Base-by-base conservation (phyloP, 2,113 vertebrate genomes). In the Aramus guarauna region DNA sequence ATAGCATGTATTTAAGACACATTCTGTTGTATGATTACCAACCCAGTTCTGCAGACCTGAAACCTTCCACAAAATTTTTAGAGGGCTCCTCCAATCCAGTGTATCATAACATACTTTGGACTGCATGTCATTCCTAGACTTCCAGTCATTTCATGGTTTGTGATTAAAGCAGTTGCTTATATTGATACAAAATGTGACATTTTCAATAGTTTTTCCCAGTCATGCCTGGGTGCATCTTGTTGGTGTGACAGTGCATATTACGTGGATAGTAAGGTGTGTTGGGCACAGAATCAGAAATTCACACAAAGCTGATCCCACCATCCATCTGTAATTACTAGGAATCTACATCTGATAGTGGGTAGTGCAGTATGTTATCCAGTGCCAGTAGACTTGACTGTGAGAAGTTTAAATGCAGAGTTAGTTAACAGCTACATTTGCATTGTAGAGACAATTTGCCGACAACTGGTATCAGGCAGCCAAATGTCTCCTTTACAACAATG, bases 401-500 rank as follows among this genome's bases (percentile, higher is more conserved):
- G 41, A 84, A 95, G 82, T 59, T 72, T 9, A 67, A 90, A 88
- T 11, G 45, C 75, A 88, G 43, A 73, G 52, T 64, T 64, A 60
- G 37, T 85, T 83, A 85, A 86, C 71, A 85, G 47, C 73, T 41
- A 59, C n/a, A 55, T 90, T 58, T 63, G 64, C 63, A 78, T 10
- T 16, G 60, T 5, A 84, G 85, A 95, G 85, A 59, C 73, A 91
- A 81, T 88, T 56, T 73, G 73, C 77, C 94, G 92, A 75, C 77
- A 97, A 88, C 45, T 69, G 71, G 62, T 72, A 78, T 29, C 67
- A 95, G 76, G 62, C 93, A 96, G 91, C 82, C 90, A 96, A 93
- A 93, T 53, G 41, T 50, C 85, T 94, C 92, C 68, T 77, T 74
- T 91, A 68, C 41, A 95, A 91, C 53, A 88, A 89, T 62, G 91